A percentile compares a stretch with the other conserved stretches of the same genome.
Evolutionary conservation across 2,888 invertebrate genomes (phyloP).

Genomic region (Rutpela maculata): DNA sequence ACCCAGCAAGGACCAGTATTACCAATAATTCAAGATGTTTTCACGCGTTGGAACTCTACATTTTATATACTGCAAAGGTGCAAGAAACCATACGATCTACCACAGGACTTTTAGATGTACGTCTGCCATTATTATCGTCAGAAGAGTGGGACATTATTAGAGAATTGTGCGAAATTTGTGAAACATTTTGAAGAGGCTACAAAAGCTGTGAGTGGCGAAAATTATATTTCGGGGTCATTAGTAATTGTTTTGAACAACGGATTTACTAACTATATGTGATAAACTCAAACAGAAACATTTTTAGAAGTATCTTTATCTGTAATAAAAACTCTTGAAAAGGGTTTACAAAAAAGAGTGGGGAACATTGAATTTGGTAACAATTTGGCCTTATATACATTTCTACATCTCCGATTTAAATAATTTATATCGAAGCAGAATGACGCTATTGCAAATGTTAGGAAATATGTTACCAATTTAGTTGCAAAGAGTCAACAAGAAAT

Average conservation of each 20-base stretch:
- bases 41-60: too few species aligned
- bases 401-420: conserved; percentile 49
- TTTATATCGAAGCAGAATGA: conserved; percentile 42
- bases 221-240: conserved; percentile 54
- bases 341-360: conserved; percentile 43
- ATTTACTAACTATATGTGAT: conserved; percentile 50
- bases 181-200: conserved; percentile 60
- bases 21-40: too few species aligned
- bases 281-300: conserved; percentile 30
- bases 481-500: background rate
- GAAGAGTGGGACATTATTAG: conserved; percentile 45
- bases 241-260: conserved; percentile 49
- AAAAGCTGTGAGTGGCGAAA: conserved; percentile 57
- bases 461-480: conserved; percentile 13
- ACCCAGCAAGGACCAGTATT: too few species aligned
- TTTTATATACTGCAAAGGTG: too few species aligned
- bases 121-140: background rate
- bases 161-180: conserved; percentile 55
- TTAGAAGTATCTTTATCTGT: conserved; percentile 28
- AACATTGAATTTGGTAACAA: conserved; percentile 48
- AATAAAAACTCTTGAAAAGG: conserved; percentile 43
- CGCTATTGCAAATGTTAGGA: conserved; percentile 26
- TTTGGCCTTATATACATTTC: conserved; percentile 44
- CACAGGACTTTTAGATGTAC: conserved; percentile 2
- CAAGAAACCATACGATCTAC: conserved; percentile 3